Percentiles rank a stretch among this genome's conserved stretches.
Evolutionary conservation across 2,888 invertebrate species (phyloP).

Genomic region (Aromia moschata): DNA sequence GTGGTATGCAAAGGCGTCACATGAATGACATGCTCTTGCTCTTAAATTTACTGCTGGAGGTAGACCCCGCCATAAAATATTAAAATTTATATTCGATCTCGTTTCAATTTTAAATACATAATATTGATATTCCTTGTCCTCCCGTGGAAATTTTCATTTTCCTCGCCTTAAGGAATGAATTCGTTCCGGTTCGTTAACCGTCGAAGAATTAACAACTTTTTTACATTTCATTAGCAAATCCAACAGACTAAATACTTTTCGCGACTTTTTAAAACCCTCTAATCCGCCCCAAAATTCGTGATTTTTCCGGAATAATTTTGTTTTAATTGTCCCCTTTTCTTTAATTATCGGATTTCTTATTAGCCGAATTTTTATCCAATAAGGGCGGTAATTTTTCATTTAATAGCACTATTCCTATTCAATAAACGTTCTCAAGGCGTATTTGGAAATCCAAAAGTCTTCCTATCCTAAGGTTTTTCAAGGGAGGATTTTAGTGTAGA

Average conservation of each 20-base stretch:
- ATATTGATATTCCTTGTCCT: slow-evolving; percentile 29
- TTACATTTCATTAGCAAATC: slow-evolving; percentile 52
- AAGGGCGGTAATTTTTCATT: too few species aligned
- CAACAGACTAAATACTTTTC: slow-evolving; percentile 48
- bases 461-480: too few species aligned
- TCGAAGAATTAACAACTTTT: slow-evolving; percentile 48
- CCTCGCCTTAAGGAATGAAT: slow-evolving; percentile 37
- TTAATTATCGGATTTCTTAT: too few species aligned
- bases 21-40: too few species aligned
- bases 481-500: too few species aligned
- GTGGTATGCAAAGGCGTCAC: too few species aligned
- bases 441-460: too few species aligned
- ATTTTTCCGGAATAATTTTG: slow-evolving; percentile 30
- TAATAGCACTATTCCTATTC: too few species aligned
- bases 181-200: slow-evolving; percentile 50
- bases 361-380: too few species aligned
- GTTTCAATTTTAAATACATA: slow-evolving; percentile 28
- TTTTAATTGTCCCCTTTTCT: slow-evolving; percentile 36
- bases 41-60: not conserved
- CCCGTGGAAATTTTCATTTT: slow-evolving; percentile 39
- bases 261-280: slow-evolving; percentile 43
- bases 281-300: slow-evolving; percentile 36
- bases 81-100: slow-evolving; percentile 20
- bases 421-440: too few species aligned
- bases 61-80: not conserved